phyloP scores from a whole-genome alignment of 2,888 invertebrate species.

The Drosophila lutescens region DNA sequence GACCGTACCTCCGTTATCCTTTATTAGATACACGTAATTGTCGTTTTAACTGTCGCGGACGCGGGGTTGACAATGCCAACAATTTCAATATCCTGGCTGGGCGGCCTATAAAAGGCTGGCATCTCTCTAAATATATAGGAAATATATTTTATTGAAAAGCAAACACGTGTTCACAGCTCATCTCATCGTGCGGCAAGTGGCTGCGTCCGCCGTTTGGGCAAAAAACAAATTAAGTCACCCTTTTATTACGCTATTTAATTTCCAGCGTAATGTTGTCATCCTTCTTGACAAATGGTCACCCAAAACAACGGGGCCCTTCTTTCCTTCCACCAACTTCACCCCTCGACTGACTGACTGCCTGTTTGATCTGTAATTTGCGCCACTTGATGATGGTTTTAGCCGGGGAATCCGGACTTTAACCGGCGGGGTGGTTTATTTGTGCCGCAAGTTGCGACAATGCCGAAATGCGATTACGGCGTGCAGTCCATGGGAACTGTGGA shows the following conservation, averaged over 20 bases:
- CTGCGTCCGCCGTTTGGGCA: constrained; percentile 3
- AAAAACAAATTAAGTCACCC: constrained; percentile 84
- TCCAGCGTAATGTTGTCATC: constrained; percentile 80
- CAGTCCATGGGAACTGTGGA: constrained; percentile 38
- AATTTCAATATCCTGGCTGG: constrained; percentile 57
- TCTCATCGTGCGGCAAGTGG: constrained; percentile 52
- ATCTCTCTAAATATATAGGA: constrained; percentile 21
- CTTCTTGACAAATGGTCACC: constrained; percentile 70
- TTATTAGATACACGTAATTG: constrained; percentile 70
- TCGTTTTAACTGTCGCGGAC: constrained; percentile 43
- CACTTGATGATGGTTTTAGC: constrained; percentile 66
- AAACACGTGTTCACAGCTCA: constrained; percentile 84
- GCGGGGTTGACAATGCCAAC: constrained; percentile 56
- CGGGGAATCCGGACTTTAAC: constrained; percentile 57
- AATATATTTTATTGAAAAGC: constrained; percentile 81
- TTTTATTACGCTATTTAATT: constrained; percentile 83
- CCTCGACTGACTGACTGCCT: constrained; percentile 55
- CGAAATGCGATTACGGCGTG: constrained; percentile 67
- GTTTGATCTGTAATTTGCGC: constrained; percentile 82
- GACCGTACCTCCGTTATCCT: constrained; percentile 6
- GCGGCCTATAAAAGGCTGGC: constrained; percentile 41
- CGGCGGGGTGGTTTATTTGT: constrained; percentile 83
- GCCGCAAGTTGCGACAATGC: constrained; percentile 60
- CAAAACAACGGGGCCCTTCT: constrained; percentile 20
- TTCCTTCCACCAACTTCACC: not conserved